These are phyloP conservation scores for Corapipo altera DNA, from an alignment of 2,113 vertebrate genomes.

Conservation along the genomic window DNA sequence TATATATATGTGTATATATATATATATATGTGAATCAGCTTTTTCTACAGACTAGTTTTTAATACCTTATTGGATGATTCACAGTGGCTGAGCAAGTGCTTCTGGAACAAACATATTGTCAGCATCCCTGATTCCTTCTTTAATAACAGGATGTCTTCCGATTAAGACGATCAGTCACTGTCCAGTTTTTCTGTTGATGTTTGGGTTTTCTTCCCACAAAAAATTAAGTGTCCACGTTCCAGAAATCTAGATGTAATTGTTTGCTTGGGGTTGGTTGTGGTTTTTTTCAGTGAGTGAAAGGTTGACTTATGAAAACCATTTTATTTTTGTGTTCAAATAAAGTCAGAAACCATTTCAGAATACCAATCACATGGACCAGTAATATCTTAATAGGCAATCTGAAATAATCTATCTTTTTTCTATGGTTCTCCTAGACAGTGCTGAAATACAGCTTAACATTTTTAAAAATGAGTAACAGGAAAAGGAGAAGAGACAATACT, in stretches of 20 bases:
- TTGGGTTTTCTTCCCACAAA: rapidly evolving
- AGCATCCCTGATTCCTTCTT: background rate
- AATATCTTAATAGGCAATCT: background rate
- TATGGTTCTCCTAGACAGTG: background rate
- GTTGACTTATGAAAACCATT: background rate
- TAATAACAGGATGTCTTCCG: background rate
- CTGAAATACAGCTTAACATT: background rate
- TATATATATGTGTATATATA: background rate
- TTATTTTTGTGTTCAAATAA: background rate
- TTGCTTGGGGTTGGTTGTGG: background rate
- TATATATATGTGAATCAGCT: background rate
- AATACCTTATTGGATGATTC: background rate
- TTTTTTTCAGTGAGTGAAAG: background rate
- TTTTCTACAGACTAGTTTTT: background rate
- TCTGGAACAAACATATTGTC: background rate
- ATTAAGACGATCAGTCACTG: background rate
- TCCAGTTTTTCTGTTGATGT: no score
- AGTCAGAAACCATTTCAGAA: background rate
- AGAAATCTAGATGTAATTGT: background rate
- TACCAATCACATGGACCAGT: background rate
- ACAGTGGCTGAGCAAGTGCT: background rate
- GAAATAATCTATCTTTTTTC: background rate
- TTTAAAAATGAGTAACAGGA: background rate
- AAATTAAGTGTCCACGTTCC: background rate
- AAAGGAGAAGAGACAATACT: background rate